Conservation (phyloP, 2,797 vertebrate species). For the Myotis findleyi region DNA sequence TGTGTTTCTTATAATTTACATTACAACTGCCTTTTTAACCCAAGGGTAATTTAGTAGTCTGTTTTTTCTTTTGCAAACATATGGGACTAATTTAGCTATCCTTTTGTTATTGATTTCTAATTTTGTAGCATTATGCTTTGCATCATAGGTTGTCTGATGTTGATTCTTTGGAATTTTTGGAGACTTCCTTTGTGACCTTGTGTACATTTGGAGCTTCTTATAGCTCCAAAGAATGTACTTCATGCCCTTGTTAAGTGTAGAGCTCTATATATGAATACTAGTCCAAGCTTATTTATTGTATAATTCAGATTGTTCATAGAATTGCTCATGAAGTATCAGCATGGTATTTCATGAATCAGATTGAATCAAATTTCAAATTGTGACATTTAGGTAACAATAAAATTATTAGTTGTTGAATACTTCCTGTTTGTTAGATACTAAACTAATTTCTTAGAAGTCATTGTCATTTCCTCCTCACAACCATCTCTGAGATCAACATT, state of each 20-base stretch:
- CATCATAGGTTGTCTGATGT: background rate
- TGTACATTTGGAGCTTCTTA: conserved; percentile 24
- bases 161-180: conserved; percentile 38
- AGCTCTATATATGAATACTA: background rate
- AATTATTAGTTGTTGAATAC: background rate
- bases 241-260: background rate
- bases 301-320: background rate
- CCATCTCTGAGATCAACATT: background rate
- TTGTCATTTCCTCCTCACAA: background rate
- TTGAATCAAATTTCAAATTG: background rate
- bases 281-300: background rate
- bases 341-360: background rate
- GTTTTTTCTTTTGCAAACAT: background rate
- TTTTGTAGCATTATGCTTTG: background rate
- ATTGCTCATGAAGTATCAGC: background rate
- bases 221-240: background rate
- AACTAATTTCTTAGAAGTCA: background rate
- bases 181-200: background rate
- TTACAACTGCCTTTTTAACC: background rate
- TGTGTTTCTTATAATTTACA: conserved; percentile 15
- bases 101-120: conserved; percentile 31
- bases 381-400: background rate
- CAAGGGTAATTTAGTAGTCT: background rate
- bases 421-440: background rate
- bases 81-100: conserved; percentile 15